These are phyloP conservation scores for Bicyclus anynana DNA, from an alignment of 1,140 invertebrate genomes.

Conservation along the genomic window DNA sequence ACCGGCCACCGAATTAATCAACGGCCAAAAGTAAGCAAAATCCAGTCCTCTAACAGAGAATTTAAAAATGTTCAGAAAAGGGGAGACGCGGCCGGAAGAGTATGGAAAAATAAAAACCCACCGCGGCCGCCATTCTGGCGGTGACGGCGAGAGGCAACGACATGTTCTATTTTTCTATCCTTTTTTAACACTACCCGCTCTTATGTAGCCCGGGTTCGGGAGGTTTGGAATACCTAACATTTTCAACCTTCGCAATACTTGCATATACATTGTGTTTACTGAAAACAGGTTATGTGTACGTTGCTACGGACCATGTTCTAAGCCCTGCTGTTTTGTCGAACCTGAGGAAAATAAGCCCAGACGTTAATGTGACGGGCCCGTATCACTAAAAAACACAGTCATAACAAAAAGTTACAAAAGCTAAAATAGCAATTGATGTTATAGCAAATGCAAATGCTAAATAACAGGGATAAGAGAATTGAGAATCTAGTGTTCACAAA, in stretches of 20 bases:
- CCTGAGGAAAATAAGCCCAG: too few species aligned
- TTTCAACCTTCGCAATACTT: too few species aligned
- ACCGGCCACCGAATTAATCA: constrained; percentile 67
- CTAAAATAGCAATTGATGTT: too few species aligned
- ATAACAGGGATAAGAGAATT: too few species aligned
- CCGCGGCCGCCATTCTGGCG: constrained; percentile 58
- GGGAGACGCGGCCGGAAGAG: constrained; percentile 52
- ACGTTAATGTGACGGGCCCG: too few species aligned
- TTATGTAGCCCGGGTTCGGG: constrained; percentile 25
- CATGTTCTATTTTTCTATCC: constrained; percentile 58
- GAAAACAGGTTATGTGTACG: neutral
- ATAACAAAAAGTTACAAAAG: too few species aligned
- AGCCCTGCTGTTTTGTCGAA: too few species aligned
- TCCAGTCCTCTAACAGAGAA: constrained; percentile 41
- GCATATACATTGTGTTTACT: neutral
- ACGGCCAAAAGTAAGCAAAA: constrained; percentile 59
- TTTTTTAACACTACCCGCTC: constrained; percentile 42
- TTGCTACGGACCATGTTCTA: too few species aligned
- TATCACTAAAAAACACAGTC: too few species aligned
- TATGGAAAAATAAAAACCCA: constrained; percentile 56
- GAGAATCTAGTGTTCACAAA: too few species aligned
- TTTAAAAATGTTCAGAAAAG: constrained; percentile 55
- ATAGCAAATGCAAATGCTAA: too few species aligned
- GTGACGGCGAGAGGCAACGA: constrained; percentile 60
- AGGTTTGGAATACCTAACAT: constrained; percentile 11